Percentiles rank a stretch among this genome's conserved stretches.
phyloP scores from a whole-genome alignment of 2,113 vertebrate species.

The Acanthisitta chloris region DNA sequence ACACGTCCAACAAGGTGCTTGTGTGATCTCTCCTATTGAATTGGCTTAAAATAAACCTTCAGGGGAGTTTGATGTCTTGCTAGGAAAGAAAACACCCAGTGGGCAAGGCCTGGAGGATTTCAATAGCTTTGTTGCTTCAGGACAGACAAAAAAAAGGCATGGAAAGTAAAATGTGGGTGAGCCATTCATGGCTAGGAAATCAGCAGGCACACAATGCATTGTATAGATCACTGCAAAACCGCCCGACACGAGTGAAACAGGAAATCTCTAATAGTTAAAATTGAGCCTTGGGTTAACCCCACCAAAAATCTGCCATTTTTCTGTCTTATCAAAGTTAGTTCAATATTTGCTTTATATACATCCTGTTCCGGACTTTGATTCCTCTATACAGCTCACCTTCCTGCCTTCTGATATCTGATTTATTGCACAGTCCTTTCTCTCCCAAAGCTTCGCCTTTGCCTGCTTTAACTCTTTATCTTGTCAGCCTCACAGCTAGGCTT shows the following conservation, averaged over 20 bases:
- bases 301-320: slow-evolving; percentile 52
- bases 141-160: background rate
- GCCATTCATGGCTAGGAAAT: slow-evolving; percentile 47
- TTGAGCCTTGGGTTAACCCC: slow-evolving; percentile 14
- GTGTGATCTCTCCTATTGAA: slow-evolving; percentile 57
- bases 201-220: slow-evolving; percentile 55
- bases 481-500: background rate
- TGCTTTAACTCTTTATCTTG: slow-evolving; percentile 65
- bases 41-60: slow-evolving; percentile 60
- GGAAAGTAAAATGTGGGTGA: slow-evolving; percentile 34
- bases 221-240: slow-evolving; percentile 16
- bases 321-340: slow-evolving; percentile 57
- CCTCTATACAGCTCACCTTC: slow-evolving; percentile 49
- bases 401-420: slow-evolving; percentile 55
- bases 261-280: slow-evolving; percentile 22
- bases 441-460: background rate
- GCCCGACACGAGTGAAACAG: slow-evolving; percentile 13
- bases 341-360: slow-evolving; percentile 69
- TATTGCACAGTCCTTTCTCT: background rate
- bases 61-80: slow-evolving; percentile 41
- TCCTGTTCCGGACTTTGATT: slow-evolving; percentile 66
- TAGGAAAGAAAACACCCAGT: slow-evolving; percentile 67
- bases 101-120: slow-evolving; percentile 54
- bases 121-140: slow-evolving; percentile 39
- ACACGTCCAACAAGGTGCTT: slow-evolving; percentile 33